Evolutionary conservation across 37 sponge, comb jelly and placozoan genomes (phyloP).

Genomic region (Dysidea cf. avara): DNA sequence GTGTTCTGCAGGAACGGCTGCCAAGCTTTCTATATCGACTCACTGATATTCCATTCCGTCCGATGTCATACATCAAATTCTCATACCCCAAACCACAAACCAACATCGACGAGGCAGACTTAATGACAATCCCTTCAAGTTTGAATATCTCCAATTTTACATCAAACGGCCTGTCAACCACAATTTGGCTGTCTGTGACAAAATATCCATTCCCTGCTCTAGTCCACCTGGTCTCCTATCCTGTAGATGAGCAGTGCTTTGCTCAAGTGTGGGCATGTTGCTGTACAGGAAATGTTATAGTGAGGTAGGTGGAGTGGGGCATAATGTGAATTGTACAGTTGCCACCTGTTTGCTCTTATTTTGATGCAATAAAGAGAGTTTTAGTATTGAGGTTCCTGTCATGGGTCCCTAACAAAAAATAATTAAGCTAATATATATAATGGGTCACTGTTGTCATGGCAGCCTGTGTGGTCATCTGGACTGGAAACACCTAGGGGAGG

Average conservation of each 20-base stretch:
- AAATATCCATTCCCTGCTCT: conserved; percentile 48
- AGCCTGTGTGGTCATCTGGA: too few species aligned
- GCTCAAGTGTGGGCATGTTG: conserved; percentile 65
- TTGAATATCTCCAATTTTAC: conserved; percentile 24
- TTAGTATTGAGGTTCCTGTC: too few species aligned
- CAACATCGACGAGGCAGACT: conserved; percentile 5
- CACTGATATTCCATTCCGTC: conserved; percentile 22
- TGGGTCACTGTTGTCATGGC: neutral
- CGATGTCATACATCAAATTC: conserved; percentile 60
- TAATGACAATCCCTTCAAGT: conserved; percentile 35
- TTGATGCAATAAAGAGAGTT: too few species aligned
- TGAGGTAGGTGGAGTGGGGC: conserved; percentile 37
- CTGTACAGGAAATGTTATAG: conserved; percentile 63
- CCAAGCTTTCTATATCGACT: too few species aligned
- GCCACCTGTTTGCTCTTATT: neutral
- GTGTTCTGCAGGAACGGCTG: too few species aligned
- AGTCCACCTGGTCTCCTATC: conserved; percentile 44
- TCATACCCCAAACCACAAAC: conserved; percentile 32
- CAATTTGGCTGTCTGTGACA: conserved; percentile 61
- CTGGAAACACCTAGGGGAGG: too few species aligned
- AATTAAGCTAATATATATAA: too few species aligned
- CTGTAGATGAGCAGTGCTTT: conserved; percentile 35
- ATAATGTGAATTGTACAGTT: neutral
- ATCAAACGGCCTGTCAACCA: conserved; percentile 37
- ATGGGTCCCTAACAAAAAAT: too few species aligned